phyloP scores from a whole-genome alignment of 2,888 invertebrate genomes.

The Ceramica pisi region DNA sequence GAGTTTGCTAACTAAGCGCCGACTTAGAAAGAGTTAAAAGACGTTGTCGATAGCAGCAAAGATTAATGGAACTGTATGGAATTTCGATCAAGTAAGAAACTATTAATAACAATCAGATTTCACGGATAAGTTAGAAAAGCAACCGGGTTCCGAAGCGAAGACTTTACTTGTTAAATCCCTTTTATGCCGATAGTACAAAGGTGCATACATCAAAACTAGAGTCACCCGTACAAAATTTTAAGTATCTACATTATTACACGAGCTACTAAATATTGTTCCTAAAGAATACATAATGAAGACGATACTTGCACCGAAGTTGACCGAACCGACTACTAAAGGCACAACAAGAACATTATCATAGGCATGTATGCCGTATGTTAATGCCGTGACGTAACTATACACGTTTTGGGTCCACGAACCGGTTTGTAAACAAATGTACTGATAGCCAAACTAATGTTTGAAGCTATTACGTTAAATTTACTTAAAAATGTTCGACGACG shows the following conservation, averaged over 20 bases:
- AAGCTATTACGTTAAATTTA: conserved; percentile 35
- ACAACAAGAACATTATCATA: conserved; percentile 59
- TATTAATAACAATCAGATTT: neutral
- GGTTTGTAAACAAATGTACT: conserved; percentile 70
- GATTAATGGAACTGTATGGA: conserved; percentile 13
- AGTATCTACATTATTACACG: conserved; percentile 12
- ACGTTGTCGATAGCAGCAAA: neutral
- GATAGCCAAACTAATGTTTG: conserved; percentile 32
- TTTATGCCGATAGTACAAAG: neutral
- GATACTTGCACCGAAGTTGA: conserved; percentile 27
- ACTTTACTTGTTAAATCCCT: neutral
- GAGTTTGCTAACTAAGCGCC: conserved; percentile 2
- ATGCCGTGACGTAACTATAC: conserved; percentile 70
- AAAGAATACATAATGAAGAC: conserved; percentile 48
- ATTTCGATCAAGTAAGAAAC: neutral
- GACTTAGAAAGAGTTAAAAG: conserved; percentile 9
- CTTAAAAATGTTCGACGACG: conserved; percentile 24
- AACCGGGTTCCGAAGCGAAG: neutral
- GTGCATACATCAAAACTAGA: conserved; percentile 4
- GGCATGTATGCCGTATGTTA: conserved; percentile 63
- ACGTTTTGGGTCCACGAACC: conserved; percentile 71
- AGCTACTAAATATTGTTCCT: conserved; percentile 30
- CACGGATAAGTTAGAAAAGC: neutral
- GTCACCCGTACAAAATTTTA: conserved; percentile 14
- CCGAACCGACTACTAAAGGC: conserved; percentile 36